phyloP scores from a whole-genome alignment of 2,888 invertebrate species.

The Pelosia muscerda region DNA sequence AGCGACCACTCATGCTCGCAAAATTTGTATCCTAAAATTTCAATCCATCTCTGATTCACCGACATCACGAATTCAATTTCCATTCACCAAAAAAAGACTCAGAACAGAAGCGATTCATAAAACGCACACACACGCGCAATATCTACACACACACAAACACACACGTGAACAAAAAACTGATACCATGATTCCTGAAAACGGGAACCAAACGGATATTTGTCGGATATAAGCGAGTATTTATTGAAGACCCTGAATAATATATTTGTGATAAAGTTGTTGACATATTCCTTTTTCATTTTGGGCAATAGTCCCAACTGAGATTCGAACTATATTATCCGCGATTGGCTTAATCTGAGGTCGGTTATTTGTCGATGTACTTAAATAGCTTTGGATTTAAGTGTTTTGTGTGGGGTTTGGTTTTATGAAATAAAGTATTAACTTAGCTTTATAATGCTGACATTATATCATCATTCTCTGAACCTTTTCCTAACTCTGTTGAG shows the following conservation, averaged over 20 bases:
- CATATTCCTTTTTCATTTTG: constrained; percentile 15
- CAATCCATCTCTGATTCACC: neutral
- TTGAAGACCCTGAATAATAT: constrained; percentile 17
- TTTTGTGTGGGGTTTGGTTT: neutral
- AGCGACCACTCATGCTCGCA: too few species aligned
- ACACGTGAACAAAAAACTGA: constrained; percentile 2
- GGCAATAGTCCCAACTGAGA: neutral
- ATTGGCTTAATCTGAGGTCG: constrained; percentile 14
- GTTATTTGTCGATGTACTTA: constrained; percentile 6
- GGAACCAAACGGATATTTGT: constrained; percentile 12
- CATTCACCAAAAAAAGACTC: neutral
- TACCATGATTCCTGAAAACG: constrained; percentile 21
- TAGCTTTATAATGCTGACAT: too few species aligned
- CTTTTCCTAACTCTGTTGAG: too few species aligned
- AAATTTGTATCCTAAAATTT: neutral
- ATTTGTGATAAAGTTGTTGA: constrained; percentile 20
- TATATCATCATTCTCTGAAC: too few species aligned
- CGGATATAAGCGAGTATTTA: constrained; percentile 16
- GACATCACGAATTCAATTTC: constrained; percentile 9
- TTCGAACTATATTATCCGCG: constrained; percentile 1
- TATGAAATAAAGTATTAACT: too few species aligned
- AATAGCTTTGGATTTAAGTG: constrained; percentile 3
- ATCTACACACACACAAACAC: constrained; percentile 4
- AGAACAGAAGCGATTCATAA: constrained; percentile 7
- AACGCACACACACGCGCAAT: constrained; percentile 6